Base-by-base conservation (phyloP, 2,113 vertebrate species). In the Psephotus haematonotus region DNA sequence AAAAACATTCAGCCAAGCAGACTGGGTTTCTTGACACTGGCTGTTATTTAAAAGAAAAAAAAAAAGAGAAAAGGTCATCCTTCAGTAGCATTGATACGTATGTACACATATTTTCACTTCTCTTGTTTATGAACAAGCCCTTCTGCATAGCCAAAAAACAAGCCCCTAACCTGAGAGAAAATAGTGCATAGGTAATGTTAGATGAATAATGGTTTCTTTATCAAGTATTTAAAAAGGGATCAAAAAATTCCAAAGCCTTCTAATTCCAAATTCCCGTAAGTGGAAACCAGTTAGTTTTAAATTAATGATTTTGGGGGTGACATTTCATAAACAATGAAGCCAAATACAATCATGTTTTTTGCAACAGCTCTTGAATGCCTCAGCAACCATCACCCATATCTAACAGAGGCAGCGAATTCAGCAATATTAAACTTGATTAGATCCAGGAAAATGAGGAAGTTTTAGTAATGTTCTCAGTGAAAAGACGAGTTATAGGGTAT, bases 1-100 rank as follows among this genome's bases (percentile, higher is more conserved):
- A 92, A 94, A 89, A 90, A 35, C n/a, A 79, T 35, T 67, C 49
- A 80, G 63, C 37, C 79, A 74, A 71, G 77, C 18, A 88, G 86
- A 82, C 62, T 52, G 4, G 57, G 62, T 70, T 92, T 57, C 86
- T 87, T 60, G 82, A 95, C 53, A 77, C 20, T 80, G 83, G 43
- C 47, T 88, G 33, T 82, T 80, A 87, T 52, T 92, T 28, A 29
- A 89, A 84, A 92, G 50, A 74, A 88, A 12, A 14, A 24, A 71
- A 70, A 71, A 52, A 28, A 31, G 7, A 35, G 13, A 10, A 68
- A 91, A 93, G 29, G 65, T 68, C 47, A 35, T 80, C 69, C 37
- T 84, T 83, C 82, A 62, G 64, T 81, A 86, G 53, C 70, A 75
- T 57, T 84, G 92, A 75, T 46, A 64, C 0, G 13, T 70, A 76